Evolutionary conservation across 2,888 invertebrate species (phyloP).

Genomic region (Hofmannophila pseudospretella): DNA sequence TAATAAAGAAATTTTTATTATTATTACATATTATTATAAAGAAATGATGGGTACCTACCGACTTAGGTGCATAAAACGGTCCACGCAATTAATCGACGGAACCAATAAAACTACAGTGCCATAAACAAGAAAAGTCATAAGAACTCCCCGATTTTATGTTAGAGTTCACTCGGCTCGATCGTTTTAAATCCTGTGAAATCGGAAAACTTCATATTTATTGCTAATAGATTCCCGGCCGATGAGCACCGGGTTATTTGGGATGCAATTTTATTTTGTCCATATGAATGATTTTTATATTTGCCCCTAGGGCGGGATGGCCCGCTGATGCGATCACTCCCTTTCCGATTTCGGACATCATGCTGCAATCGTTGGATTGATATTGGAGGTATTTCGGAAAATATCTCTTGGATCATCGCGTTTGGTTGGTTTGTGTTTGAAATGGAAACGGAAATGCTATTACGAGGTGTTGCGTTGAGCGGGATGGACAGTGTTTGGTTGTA

Average conservation of each 20-base stretch:
- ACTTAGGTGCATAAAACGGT: too few relatives aligned
- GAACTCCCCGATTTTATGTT: slow-evolving; percentile 55
- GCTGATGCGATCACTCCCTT: slow-evolving; percentile 43
- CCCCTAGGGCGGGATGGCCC: slow-evolving; percentile 47
- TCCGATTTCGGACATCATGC: slow-evolving; percentile 56
- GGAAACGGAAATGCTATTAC: background rate
- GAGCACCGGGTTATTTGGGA: slow-evolving; percentile 73
- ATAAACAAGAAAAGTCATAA: slow-evolving; percentile 64
- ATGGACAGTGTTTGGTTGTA: too few relatives aligned
- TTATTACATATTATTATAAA: too few relatives aligned
- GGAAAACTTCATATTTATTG: slow-evolving; percentile 78
- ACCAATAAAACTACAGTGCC: slow-evolving; percentile 55
- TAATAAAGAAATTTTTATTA: too few relatives aligned
- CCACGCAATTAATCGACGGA: slow-evolving; percentile 32
- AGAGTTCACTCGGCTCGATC: slow-evolving; percentile 31
- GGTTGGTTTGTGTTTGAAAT: background rate
- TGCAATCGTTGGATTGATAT: slow-evolving; percentile 46
- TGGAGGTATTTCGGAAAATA: slow-evolving; percentile 32
- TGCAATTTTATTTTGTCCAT: slow-evolving; percentile 78
- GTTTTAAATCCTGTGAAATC: slow-evolving; percentile 74
- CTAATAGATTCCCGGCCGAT: slow-evolving; percentile 75
- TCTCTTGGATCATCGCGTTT: slow-evolving; percentile 28
- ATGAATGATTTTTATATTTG: slow-evolving; percentile 76
- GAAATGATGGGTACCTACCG: too few relatives aligned
- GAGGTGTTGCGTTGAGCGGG: background rate